Evolutionary conservation across 2,888 invertebrate species (phyloP), one percentile per base, ranked within the genome.

Genomic region (Anagyrus pseudococci): DNA sequence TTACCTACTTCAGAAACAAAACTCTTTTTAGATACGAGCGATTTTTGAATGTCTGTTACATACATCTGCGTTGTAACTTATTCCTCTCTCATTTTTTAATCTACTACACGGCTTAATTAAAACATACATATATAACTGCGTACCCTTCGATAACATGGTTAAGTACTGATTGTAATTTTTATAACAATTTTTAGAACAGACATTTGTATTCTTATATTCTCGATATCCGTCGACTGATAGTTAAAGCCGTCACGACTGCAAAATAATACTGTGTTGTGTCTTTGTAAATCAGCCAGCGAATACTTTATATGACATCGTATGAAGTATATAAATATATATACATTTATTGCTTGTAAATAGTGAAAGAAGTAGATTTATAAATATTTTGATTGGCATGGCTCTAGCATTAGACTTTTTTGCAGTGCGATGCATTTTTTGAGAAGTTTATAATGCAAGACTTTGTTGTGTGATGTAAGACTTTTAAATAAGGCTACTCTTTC

Each of bases 161-260:
- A 44, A 60, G 47, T 61, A 66, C 66, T 44, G 41, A 60, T 49
- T 68, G 67, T 68, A 68, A 68, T 70, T 71, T 72, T 72, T 69
- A 67, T 68, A 69, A 48, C 61, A 67, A 67, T 68, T 73, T 71
- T 71, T 68, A 64, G 60, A 66, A n/a, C 50, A 57, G 52, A 64
- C 44, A 46, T 58, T 54, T 62, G 26, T 54, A 62, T 49, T 62
- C 56, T 64, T 68, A 61, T 68, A 69, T 63, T 68, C 66, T 69
- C 64, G 64, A 68, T 68, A 69, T 69, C 44, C 48, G 57, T n/a
- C 47, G 56, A 68, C 68, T 69, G 63, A 67, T 67, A 67, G 69
- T 44, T 60, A 62, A 68, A 58, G n/a, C n/a, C n/a, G n/a, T 19
- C 62, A 66, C 56, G 58, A 55, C 58, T 68, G 67, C 66, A 52